Base-by-base conservation (phyloP, 2,797 vertebrate species). In the Chelon auratus region DNA sequence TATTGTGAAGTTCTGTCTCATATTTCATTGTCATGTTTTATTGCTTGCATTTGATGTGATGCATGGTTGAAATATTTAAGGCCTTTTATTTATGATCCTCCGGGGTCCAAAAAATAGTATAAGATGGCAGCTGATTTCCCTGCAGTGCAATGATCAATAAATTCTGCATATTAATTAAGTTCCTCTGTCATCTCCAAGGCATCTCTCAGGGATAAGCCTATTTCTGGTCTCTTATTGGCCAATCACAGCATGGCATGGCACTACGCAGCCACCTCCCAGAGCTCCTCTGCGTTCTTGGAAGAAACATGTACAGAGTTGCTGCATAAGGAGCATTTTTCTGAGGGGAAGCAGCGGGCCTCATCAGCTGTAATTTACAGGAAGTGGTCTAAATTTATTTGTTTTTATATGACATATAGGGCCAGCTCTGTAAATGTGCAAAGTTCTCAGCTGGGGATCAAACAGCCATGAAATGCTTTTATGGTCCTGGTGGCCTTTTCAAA, bases 131-230 rank as follows among this genome's bases (percentile, higher is more conserved):
- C 53, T 86, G 76, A 89, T 94, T 91, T 93, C 90, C 90, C 90
- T 48, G 82, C 75, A 81, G 89, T 89, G 81, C 81, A 48, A 60
- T 87, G 86, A 93, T 93, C 91, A 88, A 94, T 93, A 90, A 91
- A 93, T 93, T 91, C 87, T 82, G 88, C 89, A 69, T 83, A 93
- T 89, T 92, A 91, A 93, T 94, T 93, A 91, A 89, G 82, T 92
- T 87, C 68, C 33, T 20, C 85, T 92, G 82, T 91, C 89, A 91
- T 62, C 75, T 66, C 83, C 80, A 86, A 85, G 87, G 81, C 81
- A 83, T 74, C 85, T 63, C 74, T n/a, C 82, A 37, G 74, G 68
- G 57, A 82, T 69, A 22, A 74, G 59, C 50, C 60, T 53, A 60
- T 62, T 63, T 50, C 75, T 61, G 79, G 14, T 70, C 50, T 70